Evolutionary conservation across 2,888 invertebrate species (phyloP).

Genomic region (Catocala nupta): DNA sequence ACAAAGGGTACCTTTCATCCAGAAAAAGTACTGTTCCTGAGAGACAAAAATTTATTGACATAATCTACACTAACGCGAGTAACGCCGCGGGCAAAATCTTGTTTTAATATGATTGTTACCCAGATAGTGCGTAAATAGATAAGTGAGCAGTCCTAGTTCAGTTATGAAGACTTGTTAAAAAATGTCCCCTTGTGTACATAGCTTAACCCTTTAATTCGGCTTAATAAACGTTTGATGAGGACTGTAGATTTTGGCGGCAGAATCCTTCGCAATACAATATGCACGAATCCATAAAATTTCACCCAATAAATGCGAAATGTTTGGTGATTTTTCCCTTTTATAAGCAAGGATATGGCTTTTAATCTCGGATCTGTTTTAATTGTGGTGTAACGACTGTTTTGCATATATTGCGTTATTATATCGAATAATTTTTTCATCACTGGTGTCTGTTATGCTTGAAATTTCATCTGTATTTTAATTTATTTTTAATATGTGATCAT

Average conservation of each 20-base stretch:
- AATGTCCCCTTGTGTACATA: slow-evolving; percentile 23
- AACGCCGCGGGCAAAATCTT: no score
- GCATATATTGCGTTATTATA: slow-evolving; percentile 9
- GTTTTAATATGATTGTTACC: no score
- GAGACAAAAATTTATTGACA: no score
- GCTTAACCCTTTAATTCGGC: slow-evolving; percentile 49
- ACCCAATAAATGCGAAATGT: slow-evolving; percentile 11
- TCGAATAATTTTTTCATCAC: background rate
- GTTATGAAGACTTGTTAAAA: background rate
- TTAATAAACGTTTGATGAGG: slow-evolving; percentile 58
- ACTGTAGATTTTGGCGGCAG: slow-evolving; percentile 39
- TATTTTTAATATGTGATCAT: no score
- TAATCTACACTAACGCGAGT: no score
- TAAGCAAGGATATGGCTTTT: slow-evolving; percentile 12
- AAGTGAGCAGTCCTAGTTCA: no score
- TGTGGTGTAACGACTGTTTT: slow-evolving; percentile 12
- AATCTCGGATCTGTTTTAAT: slow-evolving; percentile 16
- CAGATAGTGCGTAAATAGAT: no score
- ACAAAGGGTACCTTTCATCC: no score
- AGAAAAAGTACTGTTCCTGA: no score
- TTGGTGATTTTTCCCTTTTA: slow-evolving; percentile 11
- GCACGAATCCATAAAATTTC: slow-evolving; percentile 30
- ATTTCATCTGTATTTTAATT: background rate
- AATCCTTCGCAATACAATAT: slow-evolving; percentile 40
- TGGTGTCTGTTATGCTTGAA: background rate